Conservation (phyloP, 2,888 invertebrate species). For the Eupelmus urozonus region DNA sequence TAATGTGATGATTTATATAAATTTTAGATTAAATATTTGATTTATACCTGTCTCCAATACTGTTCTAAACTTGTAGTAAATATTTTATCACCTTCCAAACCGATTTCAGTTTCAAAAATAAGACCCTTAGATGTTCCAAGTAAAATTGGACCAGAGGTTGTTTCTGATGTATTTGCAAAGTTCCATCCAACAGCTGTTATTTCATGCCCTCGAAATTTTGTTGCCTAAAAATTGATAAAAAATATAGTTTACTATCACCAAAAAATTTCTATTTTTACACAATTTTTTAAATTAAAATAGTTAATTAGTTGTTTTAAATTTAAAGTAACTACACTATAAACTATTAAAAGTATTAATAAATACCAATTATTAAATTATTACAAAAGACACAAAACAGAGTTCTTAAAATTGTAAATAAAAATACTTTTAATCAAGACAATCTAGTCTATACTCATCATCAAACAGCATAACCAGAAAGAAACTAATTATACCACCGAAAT, state of each 20-base stretch:
- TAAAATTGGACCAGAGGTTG: slow-evolving; percentile 89
- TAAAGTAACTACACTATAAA: too few species aligned
- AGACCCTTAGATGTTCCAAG: slow-evolving; percentile 93
- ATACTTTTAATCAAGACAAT: too few species aligned
- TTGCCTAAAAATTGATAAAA: slow-evolving; percentile 72
- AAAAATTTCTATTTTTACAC: too few species aligned
- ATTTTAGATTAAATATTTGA: slow-evolving; percentile 1
- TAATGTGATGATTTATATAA: slow-evolving; percentile 36
- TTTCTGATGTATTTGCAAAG: slow-evolving; percentile 83
- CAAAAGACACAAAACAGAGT: too few species aligned
- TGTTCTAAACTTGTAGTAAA: slow-evolving; percentile 87
- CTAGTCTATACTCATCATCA: too few species aligned
- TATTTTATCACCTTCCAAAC: slow-evolving; percentile 88
- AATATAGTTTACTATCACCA: neutral
- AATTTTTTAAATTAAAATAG: too few species aligned
- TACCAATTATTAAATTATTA: too few species aligned
- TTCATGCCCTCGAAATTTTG: slow-evolving; percentile 86
- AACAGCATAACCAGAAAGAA: too few species aligned
- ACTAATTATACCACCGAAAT: too few species aligned
- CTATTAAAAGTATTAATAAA: too few species aligned
- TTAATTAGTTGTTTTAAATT: too few species aligned
- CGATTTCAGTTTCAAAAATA: slow-evolving; percentile 93
- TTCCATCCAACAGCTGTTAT: slow-evolving; percentile 96
- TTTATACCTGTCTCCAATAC: slow-evolving; percentile 89
- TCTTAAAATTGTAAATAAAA: too few species aligned